Evolutionary conservation across 2,113 vertebrate genomes (phyloP).

Genomic region (Boulengeromyrus knoepffleri): DNA sequence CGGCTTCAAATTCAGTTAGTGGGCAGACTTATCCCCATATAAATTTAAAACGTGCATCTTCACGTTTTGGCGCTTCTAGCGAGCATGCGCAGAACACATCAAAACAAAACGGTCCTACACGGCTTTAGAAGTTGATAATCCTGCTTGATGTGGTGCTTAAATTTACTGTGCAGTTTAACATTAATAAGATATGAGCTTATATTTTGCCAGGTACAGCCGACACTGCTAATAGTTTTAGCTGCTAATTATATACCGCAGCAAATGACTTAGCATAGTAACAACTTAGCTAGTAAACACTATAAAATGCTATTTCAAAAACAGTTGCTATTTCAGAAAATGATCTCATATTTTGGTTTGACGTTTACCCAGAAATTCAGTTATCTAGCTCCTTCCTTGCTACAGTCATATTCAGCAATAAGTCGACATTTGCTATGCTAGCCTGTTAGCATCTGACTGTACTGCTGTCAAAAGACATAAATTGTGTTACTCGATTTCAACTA

Average conservation of each 20-base stretch:
- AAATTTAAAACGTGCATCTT: neutral
- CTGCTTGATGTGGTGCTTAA: neutral
- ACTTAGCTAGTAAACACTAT: neutral
- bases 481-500: neutral
- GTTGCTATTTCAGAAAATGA: neutral
- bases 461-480: neutral
- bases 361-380: neutral
- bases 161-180: neutral
- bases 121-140: neutral
- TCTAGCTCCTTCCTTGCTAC: neutral
- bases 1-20: neutral
- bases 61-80: neutral
- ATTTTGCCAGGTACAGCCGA: neutral
- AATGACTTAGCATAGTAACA: neutral
- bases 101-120: neutral
- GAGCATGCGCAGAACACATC: neutral
- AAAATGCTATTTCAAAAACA: neutral
- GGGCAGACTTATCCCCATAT: neutral
- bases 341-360: neutral
- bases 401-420: neutral
- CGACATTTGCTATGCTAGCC: neutral
- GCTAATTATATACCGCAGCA: neutral
- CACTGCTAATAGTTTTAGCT: neutral
- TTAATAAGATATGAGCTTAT: neutral
- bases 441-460: neutral